These are phyloP conservation scores for Acanthoscelides obtectus DNA, from an alignment of 2,888 invertebrate species.

Conservation along the genomic window DNA sequence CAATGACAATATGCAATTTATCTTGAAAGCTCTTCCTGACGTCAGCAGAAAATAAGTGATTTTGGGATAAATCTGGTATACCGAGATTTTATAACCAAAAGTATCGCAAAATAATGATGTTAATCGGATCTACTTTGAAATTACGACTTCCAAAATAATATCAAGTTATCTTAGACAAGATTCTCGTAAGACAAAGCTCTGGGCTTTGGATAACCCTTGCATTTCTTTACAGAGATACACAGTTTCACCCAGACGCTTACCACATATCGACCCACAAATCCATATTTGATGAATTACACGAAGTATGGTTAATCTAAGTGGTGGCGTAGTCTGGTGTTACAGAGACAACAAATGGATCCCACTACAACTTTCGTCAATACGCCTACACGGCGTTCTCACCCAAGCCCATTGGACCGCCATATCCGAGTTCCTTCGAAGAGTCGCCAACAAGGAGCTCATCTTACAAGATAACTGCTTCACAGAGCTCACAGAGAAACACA, in stretches of 20 bases:
- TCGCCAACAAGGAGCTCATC: conserved; percentile 60
- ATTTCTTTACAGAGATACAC: not conserved
- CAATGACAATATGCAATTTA: too few relatives aligned
- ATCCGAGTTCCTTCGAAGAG: conserved; percentile 60
- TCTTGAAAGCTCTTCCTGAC: too few relatives aligned
- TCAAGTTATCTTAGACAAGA: too few relatives aligned
- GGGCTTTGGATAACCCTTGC: not conserved
- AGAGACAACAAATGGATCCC: conserved; percentile 65
- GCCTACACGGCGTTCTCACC: conserved; percentile 61
- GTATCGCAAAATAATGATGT: too few relatives aligned
- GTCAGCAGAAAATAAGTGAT: too few relatives aligned
- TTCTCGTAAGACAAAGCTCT: too few relatives aligned
- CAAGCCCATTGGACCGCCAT: conserved; percentile 63
- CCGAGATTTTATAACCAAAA: too few relatives aligned
- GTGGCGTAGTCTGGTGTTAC: conserved; percentile 63
- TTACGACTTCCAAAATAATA: too few relatives aligned
- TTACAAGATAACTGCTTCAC: conserved; percentile 50
- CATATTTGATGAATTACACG: conserved; percentile 31
- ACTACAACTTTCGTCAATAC: conserved; percentile 61
- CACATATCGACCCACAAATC: conserved; percentile 1
- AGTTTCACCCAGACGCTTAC: not conserved
- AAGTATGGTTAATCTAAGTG: conserved; percentile 57
- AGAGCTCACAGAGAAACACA: conserved; percentile 45
- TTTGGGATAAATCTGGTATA: too few relatives aligned
- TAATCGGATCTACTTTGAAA: too few relatives aligned